Evolutionary conservation across 2,888 invertebrate genomes (phyloP).

Genomic region (Drosophila borealis): DNA sequence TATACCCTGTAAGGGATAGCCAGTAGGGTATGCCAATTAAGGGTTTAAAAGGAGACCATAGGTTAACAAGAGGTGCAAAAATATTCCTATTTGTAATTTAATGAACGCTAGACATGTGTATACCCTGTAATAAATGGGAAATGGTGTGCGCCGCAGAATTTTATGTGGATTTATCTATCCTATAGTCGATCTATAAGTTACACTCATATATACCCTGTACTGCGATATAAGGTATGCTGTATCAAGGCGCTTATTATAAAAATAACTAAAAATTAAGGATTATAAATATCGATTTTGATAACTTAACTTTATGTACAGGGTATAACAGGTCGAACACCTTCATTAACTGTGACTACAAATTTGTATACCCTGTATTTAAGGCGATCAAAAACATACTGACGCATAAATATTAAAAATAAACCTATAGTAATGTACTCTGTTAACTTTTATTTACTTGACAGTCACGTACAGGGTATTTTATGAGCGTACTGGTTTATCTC

Average conservation of each 20-base stretch:
- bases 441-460: not conserved
- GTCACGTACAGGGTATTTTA: conserved; percentile 24
- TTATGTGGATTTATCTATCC: not conserved
- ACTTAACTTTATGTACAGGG: not conserved
- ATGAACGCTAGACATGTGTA: not conserved
- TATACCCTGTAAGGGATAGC: conserved; percentile 3
- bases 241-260: no score
- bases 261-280: no score
- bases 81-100: conserved; percentile 3
- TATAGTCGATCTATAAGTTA: not conserved
- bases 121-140: not conserved
- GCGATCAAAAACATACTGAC: not conserved
- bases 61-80: not conserved
- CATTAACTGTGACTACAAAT: not conserved
- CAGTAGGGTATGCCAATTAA: not conserved
- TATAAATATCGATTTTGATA: no score
- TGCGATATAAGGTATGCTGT: not conserved
- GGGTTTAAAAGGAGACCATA: not conserved
- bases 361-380: not conserved
- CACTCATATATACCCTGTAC: not conserved
- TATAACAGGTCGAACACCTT: not conserved
- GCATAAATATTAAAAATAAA: no score
- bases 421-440: no score
- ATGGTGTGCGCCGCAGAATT: not conserved
- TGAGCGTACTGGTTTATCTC: not conserved